Percentiles rank a stretch among this genome's conserved stretches.
Conservation (phyloP, 2,888 invertebrate species). For the Cryptus armator region DNA sequence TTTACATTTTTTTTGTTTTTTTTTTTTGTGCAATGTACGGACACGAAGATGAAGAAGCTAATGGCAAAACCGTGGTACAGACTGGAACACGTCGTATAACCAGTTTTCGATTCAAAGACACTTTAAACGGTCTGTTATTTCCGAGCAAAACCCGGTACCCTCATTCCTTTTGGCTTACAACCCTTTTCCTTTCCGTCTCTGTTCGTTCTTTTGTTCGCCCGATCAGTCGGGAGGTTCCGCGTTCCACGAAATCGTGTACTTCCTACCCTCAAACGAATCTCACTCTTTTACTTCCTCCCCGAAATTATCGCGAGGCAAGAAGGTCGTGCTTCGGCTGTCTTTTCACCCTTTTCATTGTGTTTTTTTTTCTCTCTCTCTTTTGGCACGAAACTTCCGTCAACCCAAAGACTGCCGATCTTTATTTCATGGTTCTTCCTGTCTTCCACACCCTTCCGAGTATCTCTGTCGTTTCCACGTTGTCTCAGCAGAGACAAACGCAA, state of each 20-base stretch:
- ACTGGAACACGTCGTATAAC: constrained; percentile 70
- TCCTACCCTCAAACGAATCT: constrained; percentile 59
- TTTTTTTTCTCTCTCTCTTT: constrained; percentile 14
- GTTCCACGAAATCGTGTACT: constrained; percentile 72
- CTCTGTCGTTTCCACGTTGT: constrained; percentile 40
- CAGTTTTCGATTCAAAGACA: constrained; percentile 78
- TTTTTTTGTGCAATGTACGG: not conserved
- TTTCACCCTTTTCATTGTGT: constrained; percentile 20
- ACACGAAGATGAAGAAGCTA: constrained; percentile 26
- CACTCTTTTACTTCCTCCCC: constrained; percentile 59
- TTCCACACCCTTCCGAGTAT: constrained; percentile 21
- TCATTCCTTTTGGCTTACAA: constrained; percentile 65
- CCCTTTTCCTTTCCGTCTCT: constrained; percentile 55
- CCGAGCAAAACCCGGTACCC: constrained; percentile 67
- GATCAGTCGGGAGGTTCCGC: constrained; percentile 70
- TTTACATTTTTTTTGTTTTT: not conserved
- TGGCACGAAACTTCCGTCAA: constrained; percentile 24
- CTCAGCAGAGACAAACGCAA: constrained; percentile 50
- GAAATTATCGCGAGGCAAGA: constrained; percentile 73
- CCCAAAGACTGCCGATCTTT: constrained; percentile 30
- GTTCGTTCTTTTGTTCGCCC: constrained; percentile 55
- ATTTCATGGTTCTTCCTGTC: constrained; percentile 41
- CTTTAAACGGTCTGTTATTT: constrained; percentile 71
- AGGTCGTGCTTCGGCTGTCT: constrained; percentile 59
- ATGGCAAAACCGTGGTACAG: constrained; percentile 49